Evolutionary conservation across 2,888 invertebrate species (phyloP), one percentile per base, ranked within the genome.

Genomic region (Orthosia cruda): DNA sequence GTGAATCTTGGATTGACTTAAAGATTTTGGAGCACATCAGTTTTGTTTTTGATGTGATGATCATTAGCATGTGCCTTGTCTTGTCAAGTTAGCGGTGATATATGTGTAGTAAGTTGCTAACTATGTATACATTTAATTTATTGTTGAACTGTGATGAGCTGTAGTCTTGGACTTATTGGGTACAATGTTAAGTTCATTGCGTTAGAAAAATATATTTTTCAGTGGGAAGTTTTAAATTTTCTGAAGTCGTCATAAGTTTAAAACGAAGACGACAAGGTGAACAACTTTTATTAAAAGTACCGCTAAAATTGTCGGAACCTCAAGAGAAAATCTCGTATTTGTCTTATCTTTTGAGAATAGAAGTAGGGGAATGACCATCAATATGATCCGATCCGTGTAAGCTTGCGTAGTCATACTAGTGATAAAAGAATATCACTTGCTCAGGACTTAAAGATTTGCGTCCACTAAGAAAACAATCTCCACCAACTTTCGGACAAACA

Each of bases 401-500:
- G 63, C 72, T 47, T 52, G 13, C 55, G 67, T 54, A 40, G 23
- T 80, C 80, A 64, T 84, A 74, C 64, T 54, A 40, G 23, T 80
- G 74, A 64, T 84, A 74, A 80, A 84, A 68, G 4, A 80, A 80
- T 75, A 82, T 75, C 57, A 80, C 84, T 80, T 80, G 54, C 50
- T 75, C 75, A 62, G 65, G 49, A 59, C 59, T 73, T 61, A 47
- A 61, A 82, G 74, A 74, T 77, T 79, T 68, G 72, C 64, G 69
- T 78, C 75, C 45, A 70, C 71, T 61, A 65, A 76, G 74, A 84
- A 87, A 83, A 83, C 78, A 83, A 83, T 81, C 72, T 83, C 59
- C 58, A 49, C 75, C 54, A 80, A 74, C 81, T 81, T 79, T 81
- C 61, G 62, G 32, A 80, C 77, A 87, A 81, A 85, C 74, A 80